Evolutionary conservation across 1,140 invertebrate species (phyloP).

Genomic region (Nymphalis io): DNA sequence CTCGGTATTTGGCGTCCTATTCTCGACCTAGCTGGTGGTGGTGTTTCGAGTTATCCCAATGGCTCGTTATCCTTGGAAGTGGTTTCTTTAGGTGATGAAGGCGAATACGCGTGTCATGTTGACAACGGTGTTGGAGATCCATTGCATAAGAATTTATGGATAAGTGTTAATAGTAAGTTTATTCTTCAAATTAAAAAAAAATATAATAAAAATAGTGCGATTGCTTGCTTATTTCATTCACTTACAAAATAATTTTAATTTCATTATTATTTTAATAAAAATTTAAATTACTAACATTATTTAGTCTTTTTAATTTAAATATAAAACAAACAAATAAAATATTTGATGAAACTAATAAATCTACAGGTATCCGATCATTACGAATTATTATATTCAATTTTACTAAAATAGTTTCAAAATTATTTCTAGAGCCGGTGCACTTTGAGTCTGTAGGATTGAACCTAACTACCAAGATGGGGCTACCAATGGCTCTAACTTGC

Average conservation of each 20-base stretch:
- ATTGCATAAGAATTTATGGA: conserved; percentile 88
- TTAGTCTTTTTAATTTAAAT: too few relatives aligned
- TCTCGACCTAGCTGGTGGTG: conserved; percentile 81
- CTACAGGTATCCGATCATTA: too few relatives aligned
- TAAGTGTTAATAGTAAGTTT: conserved; percentile 89
- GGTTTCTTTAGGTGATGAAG: conserved; percentile 87
- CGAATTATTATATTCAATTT: neutral
- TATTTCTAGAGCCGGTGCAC: conserved; percentile 87
- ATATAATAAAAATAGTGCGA: neutral
- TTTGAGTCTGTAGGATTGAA: conserved; percentile 87
- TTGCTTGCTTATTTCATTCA: too few relatives aligned
- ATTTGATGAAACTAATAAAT: too few relatives aligned
- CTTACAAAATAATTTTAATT: too few relatives aligned
- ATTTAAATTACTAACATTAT: too few relatives aligned
- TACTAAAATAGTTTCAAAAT: neutral
- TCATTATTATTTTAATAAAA: too few relatives aligned
- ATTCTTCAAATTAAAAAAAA: neutral
- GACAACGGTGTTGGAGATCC: conserved; percentile 92
- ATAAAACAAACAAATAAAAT: too few relatives aligned
- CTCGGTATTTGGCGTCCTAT: conserved; percentile 80
- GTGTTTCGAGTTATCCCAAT: conserved; percentile 82
- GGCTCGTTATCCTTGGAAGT: conserved; percentile 85
- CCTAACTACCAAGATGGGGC: conserved; percentile 86
- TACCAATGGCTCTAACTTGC: conserved; percentile 87
- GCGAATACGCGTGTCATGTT: conserved; percentile 92